Evolutionary conservation across 2,888 invertebrate species (phyloP).

Genomic region (Trypoxylon attenuatum): DNA sequence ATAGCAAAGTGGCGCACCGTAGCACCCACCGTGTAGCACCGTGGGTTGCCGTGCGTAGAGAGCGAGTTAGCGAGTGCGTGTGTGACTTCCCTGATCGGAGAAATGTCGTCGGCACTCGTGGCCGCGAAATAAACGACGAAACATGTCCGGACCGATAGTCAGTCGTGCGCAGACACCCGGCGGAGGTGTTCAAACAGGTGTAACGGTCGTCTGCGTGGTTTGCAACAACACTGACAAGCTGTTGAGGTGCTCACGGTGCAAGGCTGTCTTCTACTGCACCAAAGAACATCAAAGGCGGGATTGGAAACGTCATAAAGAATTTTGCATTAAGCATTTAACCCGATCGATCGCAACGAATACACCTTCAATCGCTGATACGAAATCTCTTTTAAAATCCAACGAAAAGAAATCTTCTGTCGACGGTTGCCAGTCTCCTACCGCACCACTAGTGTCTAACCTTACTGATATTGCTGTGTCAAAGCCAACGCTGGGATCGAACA

Average conservation of each 20-base stretch:
- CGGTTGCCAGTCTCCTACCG: slow-evolving; percentile 10
- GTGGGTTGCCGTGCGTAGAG: slow-evolving; percentile 11
- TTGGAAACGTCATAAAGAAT: slow-evolving; percentile 84
- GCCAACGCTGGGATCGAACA: slow-evolving; percentile 24
- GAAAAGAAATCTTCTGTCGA: slow-evolving; percentile 18
- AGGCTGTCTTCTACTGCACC: slow-evolving; percentile 85
- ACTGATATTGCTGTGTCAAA: slow-evolving; percentile 25
- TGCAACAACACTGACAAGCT: slow-evolving; percentile 80
- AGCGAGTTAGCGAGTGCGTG: slow-evolving; percentile 41
- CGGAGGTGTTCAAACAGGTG: slow-evolving; percentile 43
- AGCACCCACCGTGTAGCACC: not conserved
- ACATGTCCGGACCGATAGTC: slow-evolving; percentile 64
- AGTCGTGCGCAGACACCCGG: slow-evolving; percentile 61
- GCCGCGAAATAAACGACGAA: slow-evolving; percentile 52
- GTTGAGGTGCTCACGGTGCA: slow-evolving; percentile 85
- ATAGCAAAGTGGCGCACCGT: not conserved
- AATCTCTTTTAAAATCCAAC: not conserved
- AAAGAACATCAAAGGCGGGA: slow-evolving; percentile 87
- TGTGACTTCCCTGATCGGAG: slow-evolving; percentile 55
- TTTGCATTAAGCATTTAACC: slow-evolving; percentile 50
- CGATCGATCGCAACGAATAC: slow-evolving; percentile 13
- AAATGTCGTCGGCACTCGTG: slow-evolving; percentile 58
- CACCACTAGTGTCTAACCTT: slow-evolving; percentile 41
- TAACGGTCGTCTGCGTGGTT: slow-evolving; percentile 75
- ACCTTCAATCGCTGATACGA: slow-evolving; percentile 10